These are phyloP conservation scores for Cyphomyrus discorhynchus DNA, from an alignment of 2,113 vertebrate species.

Conservation along the genomic window DNA sequence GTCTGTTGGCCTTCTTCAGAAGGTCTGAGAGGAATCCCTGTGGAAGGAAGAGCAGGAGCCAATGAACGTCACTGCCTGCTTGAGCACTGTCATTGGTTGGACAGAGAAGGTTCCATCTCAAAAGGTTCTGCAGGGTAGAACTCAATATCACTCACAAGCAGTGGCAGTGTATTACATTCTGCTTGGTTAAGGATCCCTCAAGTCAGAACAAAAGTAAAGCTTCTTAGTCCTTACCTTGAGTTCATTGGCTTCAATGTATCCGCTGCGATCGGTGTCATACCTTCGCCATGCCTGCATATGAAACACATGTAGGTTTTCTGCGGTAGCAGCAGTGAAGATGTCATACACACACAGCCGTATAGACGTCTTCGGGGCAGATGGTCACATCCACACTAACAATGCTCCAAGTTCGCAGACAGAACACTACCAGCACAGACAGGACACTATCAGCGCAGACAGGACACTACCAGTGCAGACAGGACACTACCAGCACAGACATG, in stretches of 20 bases:
- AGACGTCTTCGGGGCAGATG: not conserved
- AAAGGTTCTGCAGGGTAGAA: not conserved
- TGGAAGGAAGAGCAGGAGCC: constrained; percentile 21
- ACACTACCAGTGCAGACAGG: not conserved
- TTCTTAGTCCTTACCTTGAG: constrained; percentile 73
- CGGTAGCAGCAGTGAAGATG: not conserved
- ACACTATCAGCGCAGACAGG: not conserved
- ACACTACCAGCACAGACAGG: not conserved
- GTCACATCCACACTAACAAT: not conserved
- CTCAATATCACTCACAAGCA: not conserved
- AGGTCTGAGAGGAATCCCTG: constrained; percentile 91
- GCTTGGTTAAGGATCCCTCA: not conserved
- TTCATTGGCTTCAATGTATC: constrained; percentile 95
- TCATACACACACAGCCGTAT: not conserved
- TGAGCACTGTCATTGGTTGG: not conserved
- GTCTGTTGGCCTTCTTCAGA: constrained; percentile 86
- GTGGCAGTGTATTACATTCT: not conserved
- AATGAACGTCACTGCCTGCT: not conserved
- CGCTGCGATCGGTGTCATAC: constrained; percentile 91
- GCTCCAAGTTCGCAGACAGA: not conserved
- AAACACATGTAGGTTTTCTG: not conserved
- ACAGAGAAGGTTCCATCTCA: not conserved
- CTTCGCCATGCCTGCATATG: constrained; percentile 78
- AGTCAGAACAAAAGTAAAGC: not conserved
- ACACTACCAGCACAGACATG: not conserved